phyloP scores from a whole-genome alignment of 2,888 invertebrate species.

The Cantharis nigra region DNA sequence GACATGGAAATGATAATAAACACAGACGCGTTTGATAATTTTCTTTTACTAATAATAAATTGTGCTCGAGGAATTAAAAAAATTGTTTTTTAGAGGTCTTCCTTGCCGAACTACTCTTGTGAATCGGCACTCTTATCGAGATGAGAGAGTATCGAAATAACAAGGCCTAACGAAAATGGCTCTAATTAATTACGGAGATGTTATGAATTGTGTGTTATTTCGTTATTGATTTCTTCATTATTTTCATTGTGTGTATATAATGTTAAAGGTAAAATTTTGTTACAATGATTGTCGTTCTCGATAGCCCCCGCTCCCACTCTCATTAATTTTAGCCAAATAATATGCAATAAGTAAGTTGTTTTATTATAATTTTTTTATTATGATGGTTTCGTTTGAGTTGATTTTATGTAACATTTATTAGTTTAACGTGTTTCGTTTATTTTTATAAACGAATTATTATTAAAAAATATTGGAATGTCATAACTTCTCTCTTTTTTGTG shows the following conservation, averaged over 20 bases:
- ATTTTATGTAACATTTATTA: slow-evolving; percentile 13
- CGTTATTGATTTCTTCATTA: slow-evolving; percentile 7
- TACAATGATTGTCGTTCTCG: not conserved
- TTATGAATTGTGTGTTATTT: slow-evolving; percentile 43
- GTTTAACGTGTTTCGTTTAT: slow-evolving; percentile 18
- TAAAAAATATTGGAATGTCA: slow-evolving; percentile 43
- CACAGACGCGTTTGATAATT: slow-evolving; percentile 45
- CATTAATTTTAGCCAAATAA: slow-evolving; percentile 21
- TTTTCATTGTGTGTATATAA: slow-evolving; percentile 12
- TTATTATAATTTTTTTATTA: slow-evolving; percentile 13
- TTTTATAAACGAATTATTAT: slow-evolving; percentile 10
- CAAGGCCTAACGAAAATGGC: slow-evolving; percentile 50
- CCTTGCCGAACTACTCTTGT: slow-evolving; percentile 35
- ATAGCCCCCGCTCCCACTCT: not conserved
- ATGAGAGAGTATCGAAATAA: not conserved
- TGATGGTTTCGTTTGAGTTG: not conserved
- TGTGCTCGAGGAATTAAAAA: not conserved
- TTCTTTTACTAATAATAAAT: slow-evolving; percentile 10
- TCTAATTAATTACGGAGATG: slow-evolving; percentile 51
- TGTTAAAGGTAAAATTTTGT: not conserved
- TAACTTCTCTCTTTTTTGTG: slow-evolving; percentile 52
- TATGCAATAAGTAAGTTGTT: slow-evolving; percentile 19
- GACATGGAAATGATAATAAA: slow-evolving; percentile 48
- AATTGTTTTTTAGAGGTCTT: slow-evolving; percentile 48
- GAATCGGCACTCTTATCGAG: not conserved